These are phyloP conservation scores for Idaea straminata DNA, from an alignment of 2,888 invertebrate genomes.

Conservation along the genomic window DNA sequence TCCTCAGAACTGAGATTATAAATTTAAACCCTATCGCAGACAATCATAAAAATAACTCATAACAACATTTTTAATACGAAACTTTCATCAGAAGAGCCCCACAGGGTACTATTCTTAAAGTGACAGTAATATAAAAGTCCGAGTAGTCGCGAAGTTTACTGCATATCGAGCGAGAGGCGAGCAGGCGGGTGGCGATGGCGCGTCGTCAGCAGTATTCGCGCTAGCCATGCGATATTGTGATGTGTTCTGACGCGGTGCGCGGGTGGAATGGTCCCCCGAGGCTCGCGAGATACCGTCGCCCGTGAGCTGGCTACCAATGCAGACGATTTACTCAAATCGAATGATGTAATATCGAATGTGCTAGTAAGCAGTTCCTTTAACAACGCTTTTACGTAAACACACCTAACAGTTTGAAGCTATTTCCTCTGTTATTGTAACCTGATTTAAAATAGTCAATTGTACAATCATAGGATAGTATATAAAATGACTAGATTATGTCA, in stretches of 20 bases:
- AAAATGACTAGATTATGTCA: no score
- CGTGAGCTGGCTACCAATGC: slow-evolving; percentile 27
- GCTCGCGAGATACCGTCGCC: slow-evolving; percentile 8
- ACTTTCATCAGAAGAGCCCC: slow-evolving; percentile 1
- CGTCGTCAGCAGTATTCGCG: slow-evolving; percentile 37
- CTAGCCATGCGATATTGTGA: slow-evolving; percentile 30
- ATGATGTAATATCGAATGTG: slow-evolving; percentile 27
- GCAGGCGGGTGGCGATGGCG: slow-evolving; percentile 8
- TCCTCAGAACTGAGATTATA: not conserved
- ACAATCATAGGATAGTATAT: no score
- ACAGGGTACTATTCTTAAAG: not conserved
- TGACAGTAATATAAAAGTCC: slow-evolving; percentile 8
- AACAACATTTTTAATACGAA: not conserved
- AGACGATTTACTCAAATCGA: slow-evolving; percentile 28
- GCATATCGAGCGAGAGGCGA: slow-evolving; percentile 41
- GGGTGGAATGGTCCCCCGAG: slow-evolving; percentile 26
- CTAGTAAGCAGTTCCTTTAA: slow-evolving; percentile 10
- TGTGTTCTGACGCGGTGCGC: slow-evolving; percentile 23
- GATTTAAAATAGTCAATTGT: not conserved
- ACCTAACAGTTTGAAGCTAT: not conserved
- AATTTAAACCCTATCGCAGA: not conserved
- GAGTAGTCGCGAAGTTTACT: slow-evolving; percentile 39
- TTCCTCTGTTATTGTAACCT: not conserved
- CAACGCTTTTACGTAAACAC: not conserved
- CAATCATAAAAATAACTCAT: not conserved